Evolutionary conservation across 2,113 vertebrate genomes (phyloP).

Genomic region (Psittacula cyanocephala): DNA sequence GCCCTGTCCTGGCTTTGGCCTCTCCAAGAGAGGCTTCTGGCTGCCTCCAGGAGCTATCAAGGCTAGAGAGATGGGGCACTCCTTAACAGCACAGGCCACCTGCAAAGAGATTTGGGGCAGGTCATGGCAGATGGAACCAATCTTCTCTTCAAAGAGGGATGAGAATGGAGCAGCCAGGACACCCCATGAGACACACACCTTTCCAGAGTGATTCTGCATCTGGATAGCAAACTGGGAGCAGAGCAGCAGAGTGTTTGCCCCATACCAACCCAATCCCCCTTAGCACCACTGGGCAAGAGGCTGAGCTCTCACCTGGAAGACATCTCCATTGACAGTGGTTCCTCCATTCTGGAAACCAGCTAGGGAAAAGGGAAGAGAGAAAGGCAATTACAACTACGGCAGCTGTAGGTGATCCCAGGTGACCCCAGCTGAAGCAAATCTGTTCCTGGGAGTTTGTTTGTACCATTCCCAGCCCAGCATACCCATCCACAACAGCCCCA

Average conservation of each 20-base stretch:
- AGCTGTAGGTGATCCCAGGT: background rate
- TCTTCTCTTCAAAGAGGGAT: background rate
- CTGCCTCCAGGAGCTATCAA: background rate
- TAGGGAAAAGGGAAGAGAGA: constrained; percentile 54
- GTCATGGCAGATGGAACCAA: background rate
- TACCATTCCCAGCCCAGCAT: background rate
- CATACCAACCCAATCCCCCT: background rate
- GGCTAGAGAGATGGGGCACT: background rate
- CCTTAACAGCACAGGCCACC: background rate
- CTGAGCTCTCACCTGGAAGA: constrained; percentile 88
- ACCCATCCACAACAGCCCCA: background rate
- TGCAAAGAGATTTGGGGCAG: background rate
- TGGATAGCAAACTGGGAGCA: background rate
- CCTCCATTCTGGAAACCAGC: constrained; percentile 82
- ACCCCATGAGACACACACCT: background rate
- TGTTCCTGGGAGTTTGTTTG: background rate
- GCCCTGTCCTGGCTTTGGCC: background rate
- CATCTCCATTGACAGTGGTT: constrained; percentile 86
- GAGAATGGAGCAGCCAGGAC: background rate
- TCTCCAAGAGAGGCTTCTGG: background rate
- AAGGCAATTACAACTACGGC: background rate
- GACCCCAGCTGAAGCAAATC: background rate
- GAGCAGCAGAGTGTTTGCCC: background rate
- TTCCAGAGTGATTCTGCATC: background rate
- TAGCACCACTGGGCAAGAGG: background rate